Evolutionary conservation across 2,888 invertebrate species (phyloP), one percentile per base, ranked within the genome.

Genomic region (Dermolepida albohirtum): DNA sequence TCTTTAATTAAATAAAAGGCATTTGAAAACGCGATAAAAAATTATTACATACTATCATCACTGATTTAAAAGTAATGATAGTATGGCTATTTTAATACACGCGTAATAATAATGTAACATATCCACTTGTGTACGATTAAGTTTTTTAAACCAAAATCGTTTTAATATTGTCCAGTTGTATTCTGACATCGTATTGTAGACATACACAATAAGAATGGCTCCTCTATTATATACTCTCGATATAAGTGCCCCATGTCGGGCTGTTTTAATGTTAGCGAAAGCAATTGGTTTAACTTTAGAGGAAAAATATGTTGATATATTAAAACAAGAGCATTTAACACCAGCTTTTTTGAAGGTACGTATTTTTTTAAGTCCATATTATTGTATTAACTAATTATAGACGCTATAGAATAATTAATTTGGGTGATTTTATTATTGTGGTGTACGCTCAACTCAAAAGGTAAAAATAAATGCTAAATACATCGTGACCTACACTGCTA

Each of bases 211-310:
- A 6, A 51, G 62, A 11, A 80, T 81, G 78, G 80, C 81, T 64
- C 83, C 84, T 14, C 77, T 74, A 50, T 74, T 86, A 27, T 85
- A 84, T 70, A 82, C 81, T 70, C 80, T 82, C 5, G 75, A 80
- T 8, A 79, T 82, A 47, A 86, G 86, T 70, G 85, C 86, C 34
- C 85, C 86, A 7, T 83, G 84, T 8, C 79, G 86, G 52, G 81
- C 85, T 1, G 86, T 86, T 50, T 76, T 82, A 49, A 74, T 86
- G 68, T 82, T 83, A 5, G 84, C 85, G 0, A 82, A 84, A 70
- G 76, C 83, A n/a, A 78, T 86, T 70, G 83, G 79, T 1, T 68
- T 87, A 1, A 80, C 84, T 63, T 62, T 86, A 43, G 78, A 86
- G 11, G 80, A 85, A 65, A 82, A 83, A 62, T 78, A 80, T 51